Evolutionary conservation across 2,888 invertebrate genomes (phyloP).

Genomic region (Sphaerophoria taeniata): DNA sequence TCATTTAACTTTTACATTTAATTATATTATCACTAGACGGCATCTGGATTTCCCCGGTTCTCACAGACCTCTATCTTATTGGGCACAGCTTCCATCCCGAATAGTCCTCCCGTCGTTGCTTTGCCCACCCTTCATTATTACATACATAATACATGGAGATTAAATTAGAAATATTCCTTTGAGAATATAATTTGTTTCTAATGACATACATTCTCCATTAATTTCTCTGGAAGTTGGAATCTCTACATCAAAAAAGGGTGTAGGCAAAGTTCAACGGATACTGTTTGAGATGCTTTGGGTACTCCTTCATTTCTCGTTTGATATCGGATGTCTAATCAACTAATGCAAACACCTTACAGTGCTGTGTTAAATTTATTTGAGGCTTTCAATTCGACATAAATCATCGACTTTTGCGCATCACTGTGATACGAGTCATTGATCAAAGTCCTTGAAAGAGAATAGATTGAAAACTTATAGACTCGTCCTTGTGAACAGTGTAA

Average conservation of each 20-base stretch:
- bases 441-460: background rate
- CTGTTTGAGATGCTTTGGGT: background rate
- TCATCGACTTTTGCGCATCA: background rate
- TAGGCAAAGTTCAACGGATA: conserved; percentile 18
- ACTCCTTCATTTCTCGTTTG: background rate
- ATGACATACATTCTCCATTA: conserved; percentile 62
- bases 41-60: conserved; percentile 40
- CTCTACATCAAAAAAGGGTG: conserved; percentile 13
- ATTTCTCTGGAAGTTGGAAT: background rate
- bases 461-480: conserved; percentile 66
- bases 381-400: background rate
- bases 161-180: conserved; percentile 25
- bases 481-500: conserved; percentile 46
- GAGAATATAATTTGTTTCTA: conserved; percentile 67
- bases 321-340: background rate
- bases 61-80: background rate
- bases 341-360: conserved; percentile 3
- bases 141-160: background rate
- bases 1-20: conserved; percentile 68
- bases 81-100: background rate
- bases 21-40: conserved; percentile 59
- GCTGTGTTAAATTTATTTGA: background rate
- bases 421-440: background rate
- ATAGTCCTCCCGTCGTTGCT: too few relatives aligned
- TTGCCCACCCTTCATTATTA: background rate